Conservation (phyloP, 2,888 invertebrate species). For the Drosophila neotestacea region DNA sequence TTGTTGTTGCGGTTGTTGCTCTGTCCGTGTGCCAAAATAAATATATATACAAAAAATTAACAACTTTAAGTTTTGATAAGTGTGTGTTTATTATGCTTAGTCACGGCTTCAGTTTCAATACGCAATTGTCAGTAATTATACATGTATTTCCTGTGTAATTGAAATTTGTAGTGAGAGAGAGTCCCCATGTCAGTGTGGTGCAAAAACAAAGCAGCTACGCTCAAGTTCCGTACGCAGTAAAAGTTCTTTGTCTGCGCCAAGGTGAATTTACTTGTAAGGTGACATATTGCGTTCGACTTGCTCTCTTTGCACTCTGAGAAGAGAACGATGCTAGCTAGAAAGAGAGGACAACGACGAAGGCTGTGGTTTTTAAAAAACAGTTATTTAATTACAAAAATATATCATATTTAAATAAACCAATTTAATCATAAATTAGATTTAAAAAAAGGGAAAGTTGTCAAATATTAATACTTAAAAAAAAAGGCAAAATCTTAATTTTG, state of each 20-base stretch:
- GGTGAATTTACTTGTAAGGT: too few species aligned
- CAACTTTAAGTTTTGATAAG: constrained; percentile 34
- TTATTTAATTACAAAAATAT: too few species aligned
- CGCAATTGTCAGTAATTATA: constrained; percentile 40
- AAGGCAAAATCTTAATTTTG: too few species aligned
- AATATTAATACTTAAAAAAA: too few species aligned
- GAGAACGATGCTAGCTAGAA: too few species aligned
- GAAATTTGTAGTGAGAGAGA: constrained; percentile 28
- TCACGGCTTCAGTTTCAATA: constrained; percentile 38
- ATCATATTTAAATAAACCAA: too few species aligned
- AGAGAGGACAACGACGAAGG: too few species aligned
- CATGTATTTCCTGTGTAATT: constrained; percentile 45
- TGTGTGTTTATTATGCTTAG: constrained; percentile 41
- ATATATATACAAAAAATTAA: constrained; percentile 25
- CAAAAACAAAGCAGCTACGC: constrained; percentile 47
- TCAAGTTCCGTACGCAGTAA: constrained; percentile 51
- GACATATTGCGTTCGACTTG: too few species aligned
- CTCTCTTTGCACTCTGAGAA: too few species aligned
- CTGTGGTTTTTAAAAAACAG: too few species aligned
- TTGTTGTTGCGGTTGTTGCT: constrained; percentile 36
- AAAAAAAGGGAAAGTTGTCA: too few species aligned
- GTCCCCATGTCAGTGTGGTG: constrained; percentile 14
- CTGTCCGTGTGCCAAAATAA: constrained; percentile 39
- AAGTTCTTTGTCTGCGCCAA: constrained; percentile 56
- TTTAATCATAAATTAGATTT: too few species aligned